Evolutionary conservation across 2,797 vertebrate species (phyloP), one percentile per base, ranked within the genome.

Genomic region (Spinus pinus): DNA sequence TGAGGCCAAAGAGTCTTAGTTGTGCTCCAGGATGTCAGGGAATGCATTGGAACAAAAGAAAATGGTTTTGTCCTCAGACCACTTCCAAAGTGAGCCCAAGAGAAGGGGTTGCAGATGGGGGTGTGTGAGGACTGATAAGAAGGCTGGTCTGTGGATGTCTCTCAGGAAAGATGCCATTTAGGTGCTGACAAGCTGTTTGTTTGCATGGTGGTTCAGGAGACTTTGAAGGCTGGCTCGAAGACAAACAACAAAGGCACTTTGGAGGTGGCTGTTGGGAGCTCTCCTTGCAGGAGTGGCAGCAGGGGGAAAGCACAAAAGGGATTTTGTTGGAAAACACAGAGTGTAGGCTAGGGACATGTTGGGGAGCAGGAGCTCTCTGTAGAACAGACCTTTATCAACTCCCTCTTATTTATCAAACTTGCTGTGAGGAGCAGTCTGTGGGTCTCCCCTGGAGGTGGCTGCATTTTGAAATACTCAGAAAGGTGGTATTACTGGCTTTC

Each of bases 121-220:
- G 31, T 54, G 66, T 64, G 42, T 35, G 14, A 77, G 71, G 67
- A 42, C 47, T 78, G 80, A 49, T 78, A 56, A 62, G 71, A 44
- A 51, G 30, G 6, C 46, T 67, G 61, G n/a, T 57, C 65, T 71
- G 0, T 27, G 80, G 69, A 49, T 53, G 35, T 50, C 50, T 85
- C 56, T 70, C 35, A 71, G 83, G 90, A 78, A 90, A 94, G 35
- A 53, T 83, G 66, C 50, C 64, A 19, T 71, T 83, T 15, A 47
- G 46, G 92, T 78, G 93, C 95, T 74, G 88, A 86, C 70, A 85
- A 71, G 54, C 80, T 94, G 92, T 83, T 95, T 89, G 71, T 93
- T 95, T 92, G 93, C 66, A 2, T 21, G 69, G 23, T 1, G 8
- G 17, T 37, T 78, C 2, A 3, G 86, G 33, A 42, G 57, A 30